Conservation (phyloP, 2,797 vertebrate genomes). For the Pseudochirops corinnae region DNA sequence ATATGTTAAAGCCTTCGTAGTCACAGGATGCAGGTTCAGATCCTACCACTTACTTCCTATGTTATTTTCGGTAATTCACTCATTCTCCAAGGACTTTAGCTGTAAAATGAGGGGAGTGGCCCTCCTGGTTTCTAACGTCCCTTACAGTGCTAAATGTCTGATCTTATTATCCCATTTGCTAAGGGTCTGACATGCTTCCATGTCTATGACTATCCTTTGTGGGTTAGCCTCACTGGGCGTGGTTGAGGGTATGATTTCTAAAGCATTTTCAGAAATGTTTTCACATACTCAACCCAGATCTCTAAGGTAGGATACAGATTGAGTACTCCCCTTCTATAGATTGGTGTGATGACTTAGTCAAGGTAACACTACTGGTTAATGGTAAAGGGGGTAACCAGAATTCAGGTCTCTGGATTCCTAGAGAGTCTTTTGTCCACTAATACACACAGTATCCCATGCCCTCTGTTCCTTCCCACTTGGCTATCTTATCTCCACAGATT, state of each 20-base stretch:
- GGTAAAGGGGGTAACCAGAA: background rate
- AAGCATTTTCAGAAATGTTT: background rate
- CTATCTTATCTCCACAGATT: background rate
- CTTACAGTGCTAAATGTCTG: background rate
- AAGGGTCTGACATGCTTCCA: background rate
- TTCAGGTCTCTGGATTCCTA: background rate
- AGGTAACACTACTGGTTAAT: too few relatives aligned
- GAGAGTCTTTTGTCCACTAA: background rate
- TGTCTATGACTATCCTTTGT: background rate
- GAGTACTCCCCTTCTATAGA: background rate
- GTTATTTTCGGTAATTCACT: background rate
- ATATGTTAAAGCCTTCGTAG: background rate
- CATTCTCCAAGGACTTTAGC: background rate
- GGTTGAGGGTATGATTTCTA: background rate
- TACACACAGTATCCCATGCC: background rate
- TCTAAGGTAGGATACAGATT: background rate
- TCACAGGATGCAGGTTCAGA: background rate
- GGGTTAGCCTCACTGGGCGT: background rate
- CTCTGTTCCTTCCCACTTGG: background rate
- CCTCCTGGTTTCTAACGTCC: background rate
- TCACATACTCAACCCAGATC: background rate
- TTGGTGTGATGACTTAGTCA: background rate
- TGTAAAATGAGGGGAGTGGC: background rate
- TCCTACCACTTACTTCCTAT: background rate
- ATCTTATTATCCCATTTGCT: background rate